A percentile compares a stretch with the other conserved stretches of the same genome.
Evolutionary conservation across 2,113 vertebrate species (phyloP).

Genomic region (Promerops cafer): DNA sequence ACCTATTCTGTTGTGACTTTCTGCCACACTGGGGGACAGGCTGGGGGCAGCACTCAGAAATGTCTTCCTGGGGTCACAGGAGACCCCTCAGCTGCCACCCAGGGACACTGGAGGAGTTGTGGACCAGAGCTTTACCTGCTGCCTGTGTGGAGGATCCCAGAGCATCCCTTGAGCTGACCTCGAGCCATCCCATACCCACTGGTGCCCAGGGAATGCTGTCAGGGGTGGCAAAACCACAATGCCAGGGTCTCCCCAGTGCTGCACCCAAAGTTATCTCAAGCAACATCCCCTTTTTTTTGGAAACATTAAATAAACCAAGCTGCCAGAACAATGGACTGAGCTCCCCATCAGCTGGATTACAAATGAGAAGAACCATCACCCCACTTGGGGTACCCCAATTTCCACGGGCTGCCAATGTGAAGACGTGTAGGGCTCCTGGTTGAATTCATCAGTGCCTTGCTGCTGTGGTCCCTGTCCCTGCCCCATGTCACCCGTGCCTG

Average conservation of each 20-base stretch:
- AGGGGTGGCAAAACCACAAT: not conserved
- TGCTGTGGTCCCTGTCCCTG: not conserved
- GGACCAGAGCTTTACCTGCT: not conserved
- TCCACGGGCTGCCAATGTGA: not conserved
- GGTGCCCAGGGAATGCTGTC: not conserved
- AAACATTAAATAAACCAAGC: not conserved
- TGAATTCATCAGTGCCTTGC: not conserved
- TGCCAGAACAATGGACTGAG: fast-evolving
- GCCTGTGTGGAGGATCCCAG: not conserved
- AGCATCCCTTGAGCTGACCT: not conserved
- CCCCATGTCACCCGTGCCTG: fast-evolving
- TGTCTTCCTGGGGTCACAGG: fast-evolving
- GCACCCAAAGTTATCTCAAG: not conserved
- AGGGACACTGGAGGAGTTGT: not conserved
- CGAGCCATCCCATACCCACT: not conserved
- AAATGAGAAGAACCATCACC: not conserved
- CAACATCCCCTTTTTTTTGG: not conserved
- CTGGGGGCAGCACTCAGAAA: not conserved
- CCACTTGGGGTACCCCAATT: fast-evolving
- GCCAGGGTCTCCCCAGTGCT: not conserved
- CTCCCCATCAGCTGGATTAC: not conserved
- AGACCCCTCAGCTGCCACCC: not conserved
- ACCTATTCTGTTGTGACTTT: not conserved
- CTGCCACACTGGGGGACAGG: fast-evolving
- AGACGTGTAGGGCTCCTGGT: not conserved